A percentile compares a stretch with the other conserved stretches of the same genome.
phyloP scores from a whole-genome alignment of 2,888 invertebrate species.

The Drosophila borborema region DNA sequence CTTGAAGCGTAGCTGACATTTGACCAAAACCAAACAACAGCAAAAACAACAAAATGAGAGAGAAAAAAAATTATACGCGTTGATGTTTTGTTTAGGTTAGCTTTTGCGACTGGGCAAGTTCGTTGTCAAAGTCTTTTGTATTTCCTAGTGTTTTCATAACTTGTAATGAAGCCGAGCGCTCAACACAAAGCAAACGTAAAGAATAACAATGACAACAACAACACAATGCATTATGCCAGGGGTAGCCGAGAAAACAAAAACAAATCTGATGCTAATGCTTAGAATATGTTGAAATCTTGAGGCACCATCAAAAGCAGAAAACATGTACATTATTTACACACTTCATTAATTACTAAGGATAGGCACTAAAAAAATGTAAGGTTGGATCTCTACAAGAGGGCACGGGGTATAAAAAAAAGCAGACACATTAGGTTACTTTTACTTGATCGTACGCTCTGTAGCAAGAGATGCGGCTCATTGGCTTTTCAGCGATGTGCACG shows the following conservation, averaged over 20 bases:
- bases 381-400: conserved; percentile 21
- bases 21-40: conserved; percentile 51
- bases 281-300: conserved; percentile 75
- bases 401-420: conserved; percentile 4
- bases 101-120: conserved; percentile 61
- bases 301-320: conserved; percentile 56
- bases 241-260: conserved; percentile 13
- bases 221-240: conserved; percentile 30
- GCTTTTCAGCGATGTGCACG: conserved; percentile 78
- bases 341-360: conserved; percentile 78
- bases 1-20: conserved; percentile 66
- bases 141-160: conserved; percentile 48
- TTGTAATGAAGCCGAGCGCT: conserved; percentile 44
- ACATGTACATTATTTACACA: conserved; percentile 78
- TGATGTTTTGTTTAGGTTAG: conserved; percentile 44
- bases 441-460: conserved; percentile 49
- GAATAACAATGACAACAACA: conserved; percentile 20
- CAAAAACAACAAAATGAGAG: conserved; percentile 21
- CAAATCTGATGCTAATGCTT: conserved; percentile 41
- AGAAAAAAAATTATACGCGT: conserved; percentile 32
- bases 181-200: conserved; percentile 44
- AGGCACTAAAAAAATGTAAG: conserved; percentile 62
- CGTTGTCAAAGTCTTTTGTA: conserved; percentile 77
- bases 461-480: conserved; percentile 72
- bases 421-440: conserved; percentile 70